Conservation (phyloP, 2,113 vertebrate species). For the Ibidorhyncha struthersii region DNA sequence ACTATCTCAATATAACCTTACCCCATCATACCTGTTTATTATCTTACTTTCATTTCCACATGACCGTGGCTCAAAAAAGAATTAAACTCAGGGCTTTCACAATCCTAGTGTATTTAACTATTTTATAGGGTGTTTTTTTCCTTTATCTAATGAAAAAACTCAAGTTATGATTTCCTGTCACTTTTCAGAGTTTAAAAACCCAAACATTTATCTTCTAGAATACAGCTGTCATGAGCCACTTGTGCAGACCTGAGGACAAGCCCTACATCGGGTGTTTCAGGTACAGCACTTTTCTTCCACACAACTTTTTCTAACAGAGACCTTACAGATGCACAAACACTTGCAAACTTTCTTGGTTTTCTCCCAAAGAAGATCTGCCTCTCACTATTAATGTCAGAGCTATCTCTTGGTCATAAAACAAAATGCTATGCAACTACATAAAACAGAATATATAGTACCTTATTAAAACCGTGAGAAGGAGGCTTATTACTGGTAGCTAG, state of each 20-base stretch:
- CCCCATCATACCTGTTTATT: neutral
- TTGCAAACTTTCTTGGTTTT: neutral
- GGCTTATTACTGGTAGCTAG: neutral
- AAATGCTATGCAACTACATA: neutral
- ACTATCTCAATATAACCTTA: neutral
- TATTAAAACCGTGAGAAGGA: neutral
- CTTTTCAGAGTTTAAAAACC: neutral
- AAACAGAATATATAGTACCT: neutral
- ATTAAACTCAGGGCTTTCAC: neutral
- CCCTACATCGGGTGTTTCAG: neutral
- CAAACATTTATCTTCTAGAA: neutral
- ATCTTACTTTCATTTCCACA: neutral
- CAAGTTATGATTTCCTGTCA: neutral
- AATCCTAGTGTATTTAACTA: neutral
- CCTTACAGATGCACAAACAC: neutral
- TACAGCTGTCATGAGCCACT: neutral
- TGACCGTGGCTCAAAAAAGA: neutral
- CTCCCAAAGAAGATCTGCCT: neutral
- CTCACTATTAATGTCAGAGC: neutral
- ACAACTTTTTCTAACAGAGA: neutral
- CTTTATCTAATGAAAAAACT: neutral
- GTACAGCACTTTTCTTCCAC: neutral
- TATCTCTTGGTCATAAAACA: neutral
- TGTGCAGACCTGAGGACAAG: neutral
- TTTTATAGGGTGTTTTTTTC: accelerated